Base-by-base conservation (phyloP, 1,140 invertebrate species). In the Drosophila persimilis region DNA sequence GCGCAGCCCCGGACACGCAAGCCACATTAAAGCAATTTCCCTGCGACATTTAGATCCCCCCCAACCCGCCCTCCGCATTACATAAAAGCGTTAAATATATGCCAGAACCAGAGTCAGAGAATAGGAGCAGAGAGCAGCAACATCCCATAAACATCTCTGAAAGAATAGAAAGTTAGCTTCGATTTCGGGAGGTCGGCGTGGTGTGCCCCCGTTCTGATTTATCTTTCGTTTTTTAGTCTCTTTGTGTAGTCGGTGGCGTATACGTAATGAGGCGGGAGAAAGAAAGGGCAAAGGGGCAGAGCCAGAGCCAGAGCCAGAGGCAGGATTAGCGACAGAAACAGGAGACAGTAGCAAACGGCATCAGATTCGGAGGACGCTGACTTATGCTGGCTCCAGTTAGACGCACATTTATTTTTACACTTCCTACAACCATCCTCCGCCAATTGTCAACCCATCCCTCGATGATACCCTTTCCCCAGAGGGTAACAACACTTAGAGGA, bases 311-410 rank as follows among this genome's bases (percentile, higher is more conserved):
- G 31, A 3, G 35, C 3, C 35, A 39, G 35, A 0, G 35, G 3
- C 35, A 29, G 66, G 20, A 35, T 43, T 31, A 54, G 35, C 22
- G 45, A 39, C 9, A 39, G 11, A 39, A 13, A 39, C 35, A 39
- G 35, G 11, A 39, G 35, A 39, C 35, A 39, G 11, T 4, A 39
- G 11, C 31, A 31, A 31, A 31, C 31, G 31, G 31, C 31, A 31
- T 31, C 35, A 39, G 46, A 55, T 24, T 48, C 26, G 62, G 47
- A 39, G 52, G 35, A 44, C 13, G 46, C 17, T 77, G 80, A 84
- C 70, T 86, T 88, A 83, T 88, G 67, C 53, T 53, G 83, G 83
- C 83, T 83, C 83, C 83, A 86, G 83, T 86, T 86, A 86, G 83
- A 78, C 83, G 83, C 83, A 52, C 53, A 39, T 39, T 39, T 39